Evolutionary conservation across 2,888 invertebrate species (phyloP), one percentile per base, ranked within the genome.

Genomic region (Hydriomena furcata): DNA sequence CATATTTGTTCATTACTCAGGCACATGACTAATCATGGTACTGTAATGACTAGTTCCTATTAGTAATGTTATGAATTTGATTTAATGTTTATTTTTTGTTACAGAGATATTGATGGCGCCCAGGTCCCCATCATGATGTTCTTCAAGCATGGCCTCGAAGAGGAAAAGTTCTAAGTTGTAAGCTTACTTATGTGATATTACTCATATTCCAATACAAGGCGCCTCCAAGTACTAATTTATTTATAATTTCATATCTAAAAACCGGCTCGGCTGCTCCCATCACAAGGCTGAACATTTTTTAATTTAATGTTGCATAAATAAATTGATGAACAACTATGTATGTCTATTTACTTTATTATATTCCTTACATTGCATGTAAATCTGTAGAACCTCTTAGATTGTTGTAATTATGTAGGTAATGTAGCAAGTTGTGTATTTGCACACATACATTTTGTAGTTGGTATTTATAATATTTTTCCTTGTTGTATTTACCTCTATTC

Each of bases 111-210:
- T 52, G 93, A 96, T 66, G 97, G 96, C 40, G 92, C 93, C 2
- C 94, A 94, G 62, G 92, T 95, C 41, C 98, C 99, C 40, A 94
- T 97, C 66, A 92, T 99, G 82, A 97, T 98, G 95, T 97, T 98
- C 91, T 97, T 97, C 91, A 98, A 98, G 89, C 98, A 98, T 71
- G 99, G 98, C 58, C 93, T 99, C 56, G 94, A 95, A 48, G 98
- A 98, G 84, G 98, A 99, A 91, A 99, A 99, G 91, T 97, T 96
- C 91, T 98, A 96, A 88, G 48, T 49, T 35, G 20, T 44, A 40
- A 63, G 49, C 70, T 71, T 67, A 49, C 36, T 52, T 69, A 84
- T 79, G 79, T 74, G 71, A 76, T 77, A 71, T 60, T 75, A 74
- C 76, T 84, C 77, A 77, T 78, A 79, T 82, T 82, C 82, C 82